These are phyloP conservation scores for Cavia porcellus DNA, from an alignment of 2,113 vertebrate genomes.

Conservation along the genomic window DNA sequence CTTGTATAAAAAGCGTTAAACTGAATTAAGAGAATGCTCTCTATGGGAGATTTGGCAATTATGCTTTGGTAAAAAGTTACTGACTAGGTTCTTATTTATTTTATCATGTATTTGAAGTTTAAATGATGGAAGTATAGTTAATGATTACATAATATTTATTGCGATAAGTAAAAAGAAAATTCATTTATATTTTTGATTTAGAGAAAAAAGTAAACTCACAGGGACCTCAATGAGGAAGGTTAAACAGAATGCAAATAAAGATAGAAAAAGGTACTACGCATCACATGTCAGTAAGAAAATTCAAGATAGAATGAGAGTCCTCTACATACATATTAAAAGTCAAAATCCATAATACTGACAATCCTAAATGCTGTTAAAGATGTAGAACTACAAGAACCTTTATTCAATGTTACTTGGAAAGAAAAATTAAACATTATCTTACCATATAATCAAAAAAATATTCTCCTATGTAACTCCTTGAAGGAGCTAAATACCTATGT, in stretches of 20 bases:
- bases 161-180: background rate
- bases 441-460: background rate
- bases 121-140: background rate
- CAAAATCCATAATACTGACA: background rate
- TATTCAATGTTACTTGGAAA: background rate
- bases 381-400: background rate
- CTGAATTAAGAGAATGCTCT: background rate
- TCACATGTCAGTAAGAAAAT: background rate
- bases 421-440: background rate
- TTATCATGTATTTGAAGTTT: background rate
- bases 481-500: background rate
- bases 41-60: background rate
- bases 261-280: background rate
- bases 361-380: background rate
- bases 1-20: background rate
- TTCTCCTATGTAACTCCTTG: background rate
- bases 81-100: background rate
- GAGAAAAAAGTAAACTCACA: background rate
- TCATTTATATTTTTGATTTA: background rate
- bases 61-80: too few relatives aligned
- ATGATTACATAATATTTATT: background rate
- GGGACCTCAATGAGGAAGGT: background rate
- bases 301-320: too few relatives aligned
- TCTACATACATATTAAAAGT: too few relatives aligned
- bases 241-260: background rate